Conservation (phyloP, 2,888 invertebrate species). For the Andrena marginata region DNA sequence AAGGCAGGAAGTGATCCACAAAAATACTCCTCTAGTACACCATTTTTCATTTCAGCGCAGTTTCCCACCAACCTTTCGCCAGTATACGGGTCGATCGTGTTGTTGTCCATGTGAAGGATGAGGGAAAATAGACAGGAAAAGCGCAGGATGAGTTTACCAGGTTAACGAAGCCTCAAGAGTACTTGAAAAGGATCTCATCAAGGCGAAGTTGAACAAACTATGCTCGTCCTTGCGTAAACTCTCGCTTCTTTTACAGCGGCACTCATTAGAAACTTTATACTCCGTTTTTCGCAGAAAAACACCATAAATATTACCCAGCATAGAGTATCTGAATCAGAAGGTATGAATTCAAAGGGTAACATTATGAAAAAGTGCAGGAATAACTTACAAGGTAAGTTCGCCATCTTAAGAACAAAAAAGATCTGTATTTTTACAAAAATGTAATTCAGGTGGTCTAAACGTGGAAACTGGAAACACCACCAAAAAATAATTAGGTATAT, state of each 20-base stretch:
- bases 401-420: too few species aligned
- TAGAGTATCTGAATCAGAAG: neutral
- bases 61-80: conserved; percentile 12
- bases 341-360: conserved; percentile 2
- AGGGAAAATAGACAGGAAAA: conserved; percentile 22
- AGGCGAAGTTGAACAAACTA: conserved; percentile 48
- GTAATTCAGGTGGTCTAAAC: too few species aligned
- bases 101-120: conserved; percentile 44
- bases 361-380: neutral
- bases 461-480: too few species aligned
- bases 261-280: conserved; percentile 29
- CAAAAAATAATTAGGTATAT: too few species aligned
- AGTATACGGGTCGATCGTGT: conserved; percentile 22
- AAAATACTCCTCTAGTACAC: neutral
- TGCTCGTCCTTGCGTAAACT: conserved; percentile 35
- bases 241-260: conserved; percentile 29
- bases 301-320: conserved; percentile 31
- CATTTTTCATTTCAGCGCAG: conserved; percentile 17
- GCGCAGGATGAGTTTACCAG: conserved; percentile 33
- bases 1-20: neutral
- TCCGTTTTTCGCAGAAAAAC: neutral
- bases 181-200: conserved; percentile 55
- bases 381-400: neutral
- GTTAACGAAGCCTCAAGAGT: conserved; percentile 45
- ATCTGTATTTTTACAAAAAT: too few species aligned